Conservation (phyloP, 2,888 invertebrate genomes). For the Chrysolina oricalcia region DNA sequence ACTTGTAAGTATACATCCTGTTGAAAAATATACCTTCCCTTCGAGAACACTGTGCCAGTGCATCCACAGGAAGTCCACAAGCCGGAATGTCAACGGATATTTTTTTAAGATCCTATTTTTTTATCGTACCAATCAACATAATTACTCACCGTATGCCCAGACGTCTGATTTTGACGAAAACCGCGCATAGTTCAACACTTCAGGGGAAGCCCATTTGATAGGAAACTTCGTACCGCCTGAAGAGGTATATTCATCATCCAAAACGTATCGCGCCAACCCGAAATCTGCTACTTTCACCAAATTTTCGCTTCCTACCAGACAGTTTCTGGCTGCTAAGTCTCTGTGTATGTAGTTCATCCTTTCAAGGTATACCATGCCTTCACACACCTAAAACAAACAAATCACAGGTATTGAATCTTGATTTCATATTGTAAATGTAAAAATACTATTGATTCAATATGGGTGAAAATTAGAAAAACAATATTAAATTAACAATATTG, state of each 20-base stretch:
- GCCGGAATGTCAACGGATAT: too few relatives aligned
- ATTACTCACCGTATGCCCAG: constrained; percentile 90
- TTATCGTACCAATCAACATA: not conserved
- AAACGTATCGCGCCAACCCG: constrained; percentile 94
- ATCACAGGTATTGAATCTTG: not conserved
- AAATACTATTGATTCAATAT: too few relatives aligned
- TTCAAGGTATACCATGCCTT: constrained; percentile 97
- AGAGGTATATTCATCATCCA: constrained; percentile 97
- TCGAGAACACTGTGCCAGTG: too few relatives aligned
- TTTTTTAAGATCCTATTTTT: too few relatives aligned
- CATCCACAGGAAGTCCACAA: too few relatives aligned
- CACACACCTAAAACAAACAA: constrained; percentile 83
- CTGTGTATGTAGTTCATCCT: constrained; percentile 96
- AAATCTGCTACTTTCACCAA: constrained; percentile 98
- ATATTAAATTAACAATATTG: too few relatives aligned
- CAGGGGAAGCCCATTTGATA: constrained; percentile 98
- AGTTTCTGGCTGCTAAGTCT: constrained; percentile 96
- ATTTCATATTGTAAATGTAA: too few relatives aligned
- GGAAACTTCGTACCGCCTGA: constrained; percentile 98
- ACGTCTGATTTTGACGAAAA: constrained; percentile 98
- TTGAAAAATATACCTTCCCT: too few relatives aligned
- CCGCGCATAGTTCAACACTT: constrained; percentile 94
- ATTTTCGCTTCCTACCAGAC: constrained; percentile 94
- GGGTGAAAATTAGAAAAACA: too few relatives aligned
- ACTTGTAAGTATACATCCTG: too few relatives aligned